phyloP scores from a whole-genome alignment of 2,797 vertebrate species.

The Lerista edwardsae region DNA sequence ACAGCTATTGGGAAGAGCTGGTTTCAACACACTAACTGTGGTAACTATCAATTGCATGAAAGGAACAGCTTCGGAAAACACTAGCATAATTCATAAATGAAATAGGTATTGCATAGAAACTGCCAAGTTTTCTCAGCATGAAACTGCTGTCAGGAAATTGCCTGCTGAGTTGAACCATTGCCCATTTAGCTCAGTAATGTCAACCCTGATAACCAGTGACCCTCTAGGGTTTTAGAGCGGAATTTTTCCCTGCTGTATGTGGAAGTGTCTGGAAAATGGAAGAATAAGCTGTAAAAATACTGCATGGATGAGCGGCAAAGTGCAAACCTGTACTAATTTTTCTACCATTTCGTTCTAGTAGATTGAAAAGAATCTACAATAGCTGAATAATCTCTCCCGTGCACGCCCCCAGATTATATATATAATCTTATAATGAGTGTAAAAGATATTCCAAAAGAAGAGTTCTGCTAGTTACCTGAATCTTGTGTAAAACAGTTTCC shows the following conservation, averaged over 20 bases:
- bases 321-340: neutral
- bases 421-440: neutral
- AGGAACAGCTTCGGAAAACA: neutral
- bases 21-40: constrained; percentile 95
- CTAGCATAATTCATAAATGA: neutral
- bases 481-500: neutral
- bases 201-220: no score
- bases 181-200: no score
- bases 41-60: constrained; percentile 74
- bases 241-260: no score
- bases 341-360: neutral
- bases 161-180: no score
- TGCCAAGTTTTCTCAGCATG: no score
- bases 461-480: neutral
- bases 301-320: neutral
- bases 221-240: no score
- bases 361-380: neutral
- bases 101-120: no score
- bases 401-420: no score
- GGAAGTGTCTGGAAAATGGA: neutral
- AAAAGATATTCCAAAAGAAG: neutral
- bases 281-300: neutral
- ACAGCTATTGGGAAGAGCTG: constrained; percentile 88
- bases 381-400: no score
- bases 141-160: no score